Evolutionary conservation across 1,140 invertebrate genomes (phyloP).

Genomic region (Drosophila mauritiana): DNA sequence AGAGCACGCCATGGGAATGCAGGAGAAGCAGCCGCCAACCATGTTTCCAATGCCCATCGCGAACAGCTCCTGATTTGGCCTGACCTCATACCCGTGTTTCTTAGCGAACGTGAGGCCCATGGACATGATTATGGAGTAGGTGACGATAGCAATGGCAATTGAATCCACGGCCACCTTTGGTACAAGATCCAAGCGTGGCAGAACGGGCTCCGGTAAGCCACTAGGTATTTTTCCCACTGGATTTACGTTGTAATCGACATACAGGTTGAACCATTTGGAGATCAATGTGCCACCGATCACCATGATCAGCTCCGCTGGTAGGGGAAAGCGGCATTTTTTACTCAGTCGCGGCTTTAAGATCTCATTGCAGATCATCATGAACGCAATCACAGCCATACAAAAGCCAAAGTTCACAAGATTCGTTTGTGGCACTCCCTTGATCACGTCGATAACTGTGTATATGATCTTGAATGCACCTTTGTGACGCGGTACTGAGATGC

Average conservation of each 20-base stretch:
- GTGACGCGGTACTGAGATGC: constrained; percentile 88
- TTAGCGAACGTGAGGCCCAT: constrained; percentile 96
- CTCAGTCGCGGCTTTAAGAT: constrained; percentile 91
- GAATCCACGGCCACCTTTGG: constrained; percentile 85
- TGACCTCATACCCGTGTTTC: constrained; percentile 94
- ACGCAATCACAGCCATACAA: constrained; percentile 89
- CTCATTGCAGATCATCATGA: constrained; percentile 92
- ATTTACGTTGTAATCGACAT: constrained; percentile 63
- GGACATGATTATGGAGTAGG: constrained; percentile 96
- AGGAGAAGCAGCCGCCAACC: constrained; percentile 93
- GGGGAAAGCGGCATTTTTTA: constrained; percentile 90
- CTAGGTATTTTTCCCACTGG: constrained; percentile 91
- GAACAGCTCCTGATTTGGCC: constrained; percentile 95
- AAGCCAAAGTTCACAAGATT: constrained; percentile 90
- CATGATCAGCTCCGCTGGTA: constrained; percentile 94
- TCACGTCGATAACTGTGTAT: constrained; percentile 88
- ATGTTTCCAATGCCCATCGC: constrained; percentile 92
- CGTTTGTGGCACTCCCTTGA: constrained; percentile 86
- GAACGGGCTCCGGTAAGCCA: constrained; percentile 86
- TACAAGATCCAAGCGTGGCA: constrained; percentile 85
- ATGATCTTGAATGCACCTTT: constrained; percentile 91
- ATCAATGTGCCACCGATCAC: constrained; percentile 91
- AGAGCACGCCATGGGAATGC: constrained; percentile 93
- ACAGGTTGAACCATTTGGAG: constrained; percentile 85
- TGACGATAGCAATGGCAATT: constrained; percentile 93